Evolutionary conservation across 2,888 invertebrate species (phyloP), one percentile per base, ranked within the genome.

Genomic region (Andrena fulva): DNA sequence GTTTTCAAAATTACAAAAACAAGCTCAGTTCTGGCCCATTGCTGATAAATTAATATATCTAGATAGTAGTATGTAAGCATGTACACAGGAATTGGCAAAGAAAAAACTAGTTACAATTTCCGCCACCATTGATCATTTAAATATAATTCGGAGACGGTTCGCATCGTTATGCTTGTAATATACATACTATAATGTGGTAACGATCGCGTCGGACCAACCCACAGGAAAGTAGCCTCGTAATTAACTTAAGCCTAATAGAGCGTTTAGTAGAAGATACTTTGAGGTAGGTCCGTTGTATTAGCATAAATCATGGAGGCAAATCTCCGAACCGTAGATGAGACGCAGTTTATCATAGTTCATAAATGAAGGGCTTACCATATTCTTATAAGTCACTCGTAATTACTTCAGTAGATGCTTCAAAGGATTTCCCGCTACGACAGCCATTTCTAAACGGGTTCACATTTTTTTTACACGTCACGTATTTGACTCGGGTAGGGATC

Each of bases 191-290:
- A 85, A 86, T 85, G 80, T 89, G 83, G 86, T 89, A 86, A 86
- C 87, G 86, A 89, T 84, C 86, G 77, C 80, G 76, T 80, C 78
- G 80, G 82, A 27, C 84, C 83, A 75, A 74, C 80, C 85, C 83
- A 85, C 68, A 77, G 77, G 75, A 85, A 82, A 86, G 85, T 89
- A 87, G 84, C 89, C 79, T 78, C 91, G 87, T 91, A 91, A 91
- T 91, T 91, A 91, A 90, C 90, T 91, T 91, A 90, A 87, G 85
- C 88, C 89, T 91, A 91, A 91, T 91, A 91, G 91, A 91, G 91
- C 91, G 86, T 91, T 91, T 91, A 90, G 89, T 88, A 59, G 73
- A 85, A 79, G 80, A 85, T 86, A 85, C 78, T 90, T 89, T 87
- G 86, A 84, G 87, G 85, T 87, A 85, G 87, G 87, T 89, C 89